Evolutionary conservation across 2,797 vertebrate genomes (phyloP).

Genomic region (Pangasius krempfi): DNA sequence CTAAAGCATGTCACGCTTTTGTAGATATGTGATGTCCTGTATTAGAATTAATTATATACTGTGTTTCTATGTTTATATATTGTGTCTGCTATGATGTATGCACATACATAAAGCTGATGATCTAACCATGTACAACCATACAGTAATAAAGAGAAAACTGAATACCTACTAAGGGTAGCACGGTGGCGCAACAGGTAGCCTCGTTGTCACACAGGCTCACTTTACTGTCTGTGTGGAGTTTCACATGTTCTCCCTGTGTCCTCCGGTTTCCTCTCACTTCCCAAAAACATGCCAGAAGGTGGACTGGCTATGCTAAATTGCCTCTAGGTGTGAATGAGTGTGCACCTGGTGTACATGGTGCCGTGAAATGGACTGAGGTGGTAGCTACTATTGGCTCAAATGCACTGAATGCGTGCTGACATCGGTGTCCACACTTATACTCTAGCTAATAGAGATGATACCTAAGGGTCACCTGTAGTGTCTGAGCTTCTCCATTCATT

Average conservation of each 20-base stretch:
- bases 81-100: neutral
- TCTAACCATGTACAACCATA: neutral
- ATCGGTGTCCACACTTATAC: conserved; percentile 20
- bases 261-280: neutral
- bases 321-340: too few species aligned
- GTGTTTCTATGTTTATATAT: neutral
- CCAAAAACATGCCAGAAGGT: neutral
- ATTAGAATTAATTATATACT: neutral
- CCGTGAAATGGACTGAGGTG: neutral
- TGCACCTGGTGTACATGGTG: too few species aligned
- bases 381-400: neutral
- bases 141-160: neutral
- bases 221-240: neutral
- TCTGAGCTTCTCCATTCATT: neutral
- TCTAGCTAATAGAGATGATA: conserved; percentile 38
- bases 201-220: neutral
- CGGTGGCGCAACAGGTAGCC: neutral
- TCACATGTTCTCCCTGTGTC: neutral
- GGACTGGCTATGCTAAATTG: too few species aligned
- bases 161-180: too few species aligned
- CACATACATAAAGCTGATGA: neutral
- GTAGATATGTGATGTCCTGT: neutral
- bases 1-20: neutral
- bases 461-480: conserved; percentile 32
- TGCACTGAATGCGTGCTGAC: neutral